Base-by-base conservation (phyloP, 2,797 vertebrate species). In the Falco novaeseelandiae region DNA sequence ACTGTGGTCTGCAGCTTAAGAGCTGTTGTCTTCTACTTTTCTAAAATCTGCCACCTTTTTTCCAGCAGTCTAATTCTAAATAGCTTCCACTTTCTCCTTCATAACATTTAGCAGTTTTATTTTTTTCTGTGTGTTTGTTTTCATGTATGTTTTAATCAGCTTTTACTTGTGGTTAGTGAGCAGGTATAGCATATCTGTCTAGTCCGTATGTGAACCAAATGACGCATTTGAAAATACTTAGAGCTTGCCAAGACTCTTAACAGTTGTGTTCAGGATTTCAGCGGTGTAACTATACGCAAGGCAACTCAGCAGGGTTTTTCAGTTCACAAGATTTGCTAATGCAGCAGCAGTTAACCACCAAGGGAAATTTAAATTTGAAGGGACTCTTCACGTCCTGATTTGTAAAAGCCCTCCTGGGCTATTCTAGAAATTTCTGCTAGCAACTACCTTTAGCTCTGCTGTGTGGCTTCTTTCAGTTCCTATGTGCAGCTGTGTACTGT, bases 291-390 rank as follows among this genome's bases (percentile, higher is more conserved):
- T 52, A 42, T 77, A 65, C 58, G 74, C 2, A 52, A 83, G 77
- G 49, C 66, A 70, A 58, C 46, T 94, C 88, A 69, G 40, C 92
- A 79, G 90, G 57, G 27, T 71, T 97, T 97, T 96, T 92, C 38
- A 92, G 44, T 84, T 96, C 67, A 83, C 22, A 89, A 76, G 83
- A 91, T 94, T 95, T 95, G 88, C 78, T 95, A 87, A 79, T 85
- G 48, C 70, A 94, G 88, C 66, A 87, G 80, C 79, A 89, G 62
- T 87, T 91, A 95, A 91, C 49, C 4, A 9, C 82, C 83, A 62
- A 86, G 95, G 94, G 94, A 95, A 95, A 96, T 96, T 94, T 97
- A 91, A 91, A 86, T 83, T 96, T 93, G 91, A 94, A 96, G 94
- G 72, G 76, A 90, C 52, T 95, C 58, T 90, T 83, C 74, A 71